Evolutionary conservation across 2,888 invertebrate species (phyloP), one percentile per base, ranked within the genome.

Genomic region (Notodromas monacha): DNA sequence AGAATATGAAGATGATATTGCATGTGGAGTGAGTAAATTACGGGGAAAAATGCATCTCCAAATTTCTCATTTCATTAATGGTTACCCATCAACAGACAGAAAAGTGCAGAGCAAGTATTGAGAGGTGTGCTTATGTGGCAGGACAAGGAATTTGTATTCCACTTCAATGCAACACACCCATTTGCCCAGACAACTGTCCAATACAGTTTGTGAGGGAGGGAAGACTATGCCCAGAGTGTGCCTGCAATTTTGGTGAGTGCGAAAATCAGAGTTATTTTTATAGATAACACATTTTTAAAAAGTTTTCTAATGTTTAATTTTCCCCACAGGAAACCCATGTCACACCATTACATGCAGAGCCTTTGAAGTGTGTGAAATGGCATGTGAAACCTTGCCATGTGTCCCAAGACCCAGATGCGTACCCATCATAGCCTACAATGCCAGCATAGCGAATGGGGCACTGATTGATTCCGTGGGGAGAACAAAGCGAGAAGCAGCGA

Each of bases 61-160:
- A n/a, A n/a, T n/a, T n/a, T n/a, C n/a, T n/a, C n/a, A n/a, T n/a
- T n/a, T n/a, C n/a, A n/a, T n/a, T n/a, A n/a, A n/a, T n/a, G n/a
- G n/a, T n/a, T n/a, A n/a, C n/a, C n/a, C n/a, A n/a, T n/a, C n/a
- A n/a, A n/a, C n/a, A n/a, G n/a, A n/a, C n/a, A n/a, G n/a, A n/a
- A n/a, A n/a, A n/a, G n/a, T n/a, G n/a, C n/a, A n/a, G n/a, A n/a
- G n/a, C n/a, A n/a, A n/a, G n/a, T n/a, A n/a, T n/a, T 8, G 21
- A 21, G 21, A 21, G 21, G 21, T 21, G 21, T n/a, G 21, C 21
- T 6, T 21, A 21, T 21, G 21, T n/a, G 21, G 21, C 8, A 21
- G 21, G 21, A n/a, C 21, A 21, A 21, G 21, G 21, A 21, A n/a
- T 21, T 6, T 21, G 21, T n/a, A n/a, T 21, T 6, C 21, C 21